These are phyloP conservation scores for Calidris pygmaea DNA, from an alignment of 2,113 vertebrate genomes.

Conservation along the genomic window DNA sequence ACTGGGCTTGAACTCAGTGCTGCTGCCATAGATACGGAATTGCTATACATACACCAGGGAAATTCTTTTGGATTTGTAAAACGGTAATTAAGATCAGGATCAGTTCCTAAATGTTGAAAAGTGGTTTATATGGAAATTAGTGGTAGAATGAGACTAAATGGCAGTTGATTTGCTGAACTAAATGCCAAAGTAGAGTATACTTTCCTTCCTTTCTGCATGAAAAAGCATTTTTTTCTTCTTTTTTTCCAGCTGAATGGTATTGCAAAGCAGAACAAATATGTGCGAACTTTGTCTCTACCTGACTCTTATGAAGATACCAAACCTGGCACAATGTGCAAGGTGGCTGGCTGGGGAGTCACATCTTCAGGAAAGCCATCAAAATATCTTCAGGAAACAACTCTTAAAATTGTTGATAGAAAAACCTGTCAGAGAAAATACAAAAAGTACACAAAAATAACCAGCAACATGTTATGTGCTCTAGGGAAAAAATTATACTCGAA, in stretches of 20 bases:
- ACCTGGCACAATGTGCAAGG: background rate
- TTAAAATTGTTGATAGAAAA: slow-evolving; percentile 44
- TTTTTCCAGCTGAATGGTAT: background rate
- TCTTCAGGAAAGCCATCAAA: background rate
- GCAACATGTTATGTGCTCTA: slow-evolving; percentile 48
- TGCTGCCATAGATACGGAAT: background rate
- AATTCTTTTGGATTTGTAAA: background rate
- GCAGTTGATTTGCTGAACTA: background rate
- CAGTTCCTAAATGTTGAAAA: background rate
- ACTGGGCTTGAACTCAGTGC: background rate
- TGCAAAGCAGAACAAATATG: background rate
- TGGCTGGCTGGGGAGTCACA: slow-evolving; percentile 25
- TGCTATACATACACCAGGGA: background rate
- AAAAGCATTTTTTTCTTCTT: background rate
- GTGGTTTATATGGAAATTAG: background rate
- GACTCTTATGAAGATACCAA: background rate
- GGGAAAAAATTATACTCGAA: fast-evolving
- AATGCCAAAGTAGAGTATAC: background rate
- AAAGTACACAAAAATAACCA: background rate
- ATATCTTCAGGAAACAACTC: slow-evolving; percentile 11
- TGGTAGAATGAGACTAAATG: background rate
- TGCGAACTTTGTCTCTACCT: background rate
- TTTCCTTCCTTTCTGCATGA: background rate
- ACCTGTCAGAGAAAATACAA: slow-evolving; percentile 9
- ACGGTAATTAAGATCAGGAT: background rate